Evolutionary conservation across 1,140 invertebrate species (phyloP).

Genomic region (Magallana angulata): DNA sequence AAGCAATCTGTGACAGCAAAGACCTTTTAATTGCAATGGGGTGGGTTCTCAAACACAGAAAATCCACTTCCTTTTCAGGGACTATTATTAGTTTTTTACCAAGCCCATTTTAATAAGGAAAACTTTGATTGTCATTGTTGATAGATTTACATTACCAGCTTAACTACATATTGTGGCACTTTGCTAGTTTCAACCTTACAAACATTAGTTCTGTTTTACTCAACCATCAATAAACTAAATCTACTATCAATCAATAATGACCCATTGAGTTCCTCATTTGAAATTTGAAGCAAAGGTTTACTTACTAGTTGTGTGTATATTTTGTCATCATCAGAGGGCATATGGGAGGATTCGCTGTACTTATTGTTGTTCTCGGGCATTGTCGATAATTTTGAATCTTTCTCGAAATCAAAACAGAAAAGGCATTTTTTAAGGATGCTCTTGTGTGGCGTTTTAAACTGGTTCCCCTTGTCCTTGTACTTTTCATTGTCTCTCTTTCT

Average conservation of each 20-base stretch:
- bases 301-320: constrained; percentile 26
- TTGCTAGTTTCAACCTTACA: background rate
- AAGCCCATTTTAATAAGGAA: constrained; percentile 13
- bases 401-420: constrained; percentile 33
- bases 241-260: background rate
- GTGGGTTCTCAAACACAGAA: background rate
- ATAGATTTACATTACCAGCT: constrained; percentile 9
- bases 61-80: constrained; percentile 5
- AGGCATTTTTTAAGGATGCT: constrained; percentile 46
- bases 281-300: background rate
- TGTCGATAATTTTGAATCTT: background rate
- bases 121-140: background rate
- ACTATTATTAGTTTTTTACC: constrained; percentile 17
- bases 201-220: background rate
- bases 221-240: background rate
- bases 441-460: constrained; percentile 36
- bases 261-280: background rate
- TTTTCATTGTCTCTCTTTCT: constrained; percentile 27
- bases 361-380: background rate
- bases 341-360: background rate
- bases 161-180: background rate
- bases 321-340: background rate
- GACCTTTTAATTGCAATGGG: background rate
- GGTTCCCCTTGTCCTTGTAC: constrained; percentile 27
- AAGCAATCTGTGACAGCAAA: background rate